Evolutionary conservation across 2,113 vertebrate species (phyloP).

Genomic region (Pseudopipra pipra): DNA sequence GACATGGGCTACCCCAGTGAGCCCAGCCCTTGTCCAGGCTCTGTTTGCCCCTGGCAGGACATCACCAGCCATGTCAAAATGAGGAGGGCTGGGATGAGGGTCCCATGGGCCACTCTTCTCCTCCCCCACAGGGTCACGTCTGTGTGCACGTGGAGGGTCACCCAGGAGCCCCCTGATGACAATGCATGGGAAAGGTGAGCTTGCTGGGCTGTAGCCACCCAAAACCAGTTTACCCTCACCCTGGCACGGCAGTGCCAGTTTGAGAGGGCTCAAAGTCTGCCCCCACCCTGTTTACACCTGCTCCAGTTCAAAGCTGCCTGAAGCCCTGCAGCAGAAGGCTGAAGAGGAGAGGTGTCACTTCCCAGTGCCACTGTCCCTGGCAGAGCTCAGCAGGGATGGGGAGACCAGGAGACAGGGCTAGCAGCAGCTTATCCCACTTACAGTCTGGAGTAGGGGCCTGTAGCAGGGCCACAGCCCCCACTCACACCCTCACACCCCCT

Average conservation of each 20-base stretch:
- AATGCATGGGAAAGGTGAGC: neutral
- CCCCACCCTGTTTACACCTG: conserved; percentile 21
- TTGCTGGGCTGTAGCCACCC: neutral
- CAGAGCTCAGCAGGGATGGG: neutral
- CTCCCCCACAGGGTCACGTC: neutral
- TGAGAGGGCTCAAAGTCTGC: conserved; percentile 46
- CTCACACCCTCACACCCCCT: neutral
- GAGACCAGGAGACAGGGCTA: rapidly evolving
- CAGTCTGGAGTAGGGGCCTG: rapidly evolving
- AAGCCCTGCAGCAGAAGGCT: neutral
- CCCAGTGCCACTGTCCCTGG: neutral
- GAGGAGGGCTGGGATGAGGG: neutral
- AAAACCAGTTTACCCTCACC: neutral
- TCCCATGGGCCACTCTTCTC: neutral
- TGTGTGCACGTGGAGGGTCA: rapidly evolving
- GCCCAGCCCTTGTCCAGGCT: neutral
- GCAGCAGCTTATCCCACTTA: neutral
- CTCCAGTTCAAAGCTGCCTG: neutral
- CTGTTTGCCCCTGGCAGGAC: neutral
- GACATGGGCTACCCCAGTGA: neutral
- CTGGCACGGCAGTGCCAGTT: rapidly evolving
- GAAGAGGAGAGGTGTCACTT: neutral
- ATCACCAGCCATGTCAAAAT: neutral
- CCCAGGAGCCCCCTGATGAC: rapidly evolving
- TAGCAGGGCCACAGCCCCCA: neutral